Evolutionary conservation across 2,113 vertebrate species (phyloP).

Genomic region (Balaeniceps rex): DNA sequence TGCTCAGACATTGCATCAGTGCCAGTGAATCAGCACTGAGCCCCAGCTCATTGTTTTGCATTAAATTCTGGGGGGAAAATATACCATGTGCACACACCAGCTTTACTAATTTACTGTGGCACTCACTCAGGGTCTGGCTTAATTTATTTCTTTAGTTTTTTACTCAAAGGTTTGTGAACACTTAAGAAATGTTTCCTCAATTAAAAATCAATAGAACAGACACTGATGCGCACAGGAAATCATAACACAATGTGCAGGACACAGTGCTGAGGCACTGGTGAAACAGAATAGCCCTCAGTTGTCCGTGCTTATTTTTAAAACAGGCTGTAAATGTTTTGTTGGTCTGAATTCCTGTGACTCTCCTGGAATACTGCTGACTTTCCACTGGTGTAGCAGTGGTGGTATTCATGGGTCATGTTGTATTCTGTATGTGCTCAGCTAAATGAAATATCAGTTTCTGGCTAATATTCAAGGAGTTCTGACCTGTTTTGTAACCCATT

Average conservation of each 20-base stretch:
- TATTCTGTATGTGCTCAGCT: not conserved
- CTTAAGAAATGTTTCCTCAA: conserved; percentile 55
- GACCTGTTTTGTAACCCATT: not conserved
- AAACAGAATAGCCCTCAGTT: not conserved
- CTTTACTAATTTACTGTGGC: conserved; percentile 44
- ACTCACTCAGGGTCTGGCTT: conserved; percentile 4
- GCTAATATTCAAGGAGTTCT: not conserved
- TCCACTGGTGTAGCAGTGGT: not conserved
- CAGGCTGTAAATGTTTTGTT: not conserved
- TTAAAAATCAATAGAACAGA: conserved; percentile 66
- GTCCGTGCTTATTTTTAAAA: not conserved
- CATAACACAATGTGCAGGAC: not conserved
- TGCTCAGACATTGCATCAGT: not conserved
- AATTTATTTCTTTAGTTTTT: conserved; percentile 35
- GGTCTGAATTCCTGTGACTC: not conserved
- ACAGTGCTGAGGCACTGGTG: not conserved
- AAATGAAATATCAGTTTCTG: not conserved
- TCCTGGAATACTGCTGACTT: not conserved
- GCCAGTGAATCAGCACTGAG: not conserved
- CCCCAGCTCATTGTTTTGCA: conserved; percentile 28
- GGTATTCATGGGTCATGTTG: not conserved
- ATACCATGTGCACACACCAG: not conserved
- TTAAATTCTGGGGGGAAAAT: conserved; percentile 28
- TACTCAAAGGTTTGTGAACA: conserved; percentile 59
- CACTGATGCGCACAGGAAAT: not conserved